Conservation (phyloP, 92 coral and sea anemone species). For the Umimayanthus kanabou region DNA sequence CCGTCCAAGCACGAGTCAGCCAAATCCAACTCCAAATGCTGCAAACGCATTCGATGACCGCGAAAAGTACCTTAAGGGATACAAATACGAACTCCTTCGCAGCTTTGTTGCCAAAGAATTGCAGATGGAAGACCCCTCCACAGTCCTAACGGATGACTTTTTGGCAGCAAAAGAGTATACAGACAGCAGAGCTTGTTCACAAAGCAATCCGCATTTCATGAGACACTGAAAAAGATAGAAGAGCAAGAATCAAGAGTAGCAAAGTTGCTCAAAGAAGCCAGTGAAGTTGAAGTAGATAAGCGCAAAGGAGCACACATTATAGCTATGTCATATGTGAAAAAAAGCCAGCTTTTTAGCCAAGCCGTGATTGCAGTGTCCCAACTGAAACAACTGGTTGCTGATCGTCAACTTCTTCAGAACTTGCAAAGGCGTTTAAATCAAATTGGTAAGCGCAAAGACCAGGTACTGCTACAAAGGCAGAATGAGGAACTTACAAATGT, state of each 20-base stretch:
- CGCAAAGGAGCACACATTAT: conserved; percentile 18
- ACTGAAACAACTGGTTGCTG: conserved; percentile 8
- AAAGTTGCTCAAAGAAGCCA: conserved; percentile 2
- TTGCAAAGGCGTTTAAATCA: conserved; percentile 18
- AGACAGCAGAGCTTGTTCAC: neutral
- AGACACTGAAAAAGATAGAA: neutral
- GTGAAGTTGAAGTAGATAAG: conserved; percentile 23
- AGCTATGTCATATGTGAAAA: conserved; percentile 25
- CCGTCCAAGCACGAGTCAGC: conserved; percentile 26
- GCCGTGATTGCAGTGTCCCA: neutral
- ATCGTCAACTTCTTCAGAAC: neutral
- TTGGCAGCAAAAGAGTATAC: conserved; percentile 15
- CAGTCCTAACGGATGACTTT: neutral
- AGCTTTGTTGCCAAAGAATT: neutral
- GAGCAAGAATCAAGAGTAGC: conserved; percentile 9
- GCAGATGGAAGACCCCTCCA: neutral
- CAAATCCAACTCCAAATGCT: neutral
- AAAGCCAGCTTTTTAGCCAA: neutral
- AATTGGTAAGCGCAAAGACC: conserved; percentile 4
- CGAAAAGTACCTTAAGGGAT: neutral
- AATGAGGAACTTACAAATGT: neutral
- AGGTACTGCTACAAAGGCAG: conserved; percentile 4
- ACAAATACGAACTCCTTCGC: neutral
- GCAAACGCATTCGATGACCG: neutral
- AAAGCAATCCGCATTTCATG: conserved; percentile 8